Conservation (phyloP, 1,140 invertebrate species). For the Drosophila paulistorum region DNA sequence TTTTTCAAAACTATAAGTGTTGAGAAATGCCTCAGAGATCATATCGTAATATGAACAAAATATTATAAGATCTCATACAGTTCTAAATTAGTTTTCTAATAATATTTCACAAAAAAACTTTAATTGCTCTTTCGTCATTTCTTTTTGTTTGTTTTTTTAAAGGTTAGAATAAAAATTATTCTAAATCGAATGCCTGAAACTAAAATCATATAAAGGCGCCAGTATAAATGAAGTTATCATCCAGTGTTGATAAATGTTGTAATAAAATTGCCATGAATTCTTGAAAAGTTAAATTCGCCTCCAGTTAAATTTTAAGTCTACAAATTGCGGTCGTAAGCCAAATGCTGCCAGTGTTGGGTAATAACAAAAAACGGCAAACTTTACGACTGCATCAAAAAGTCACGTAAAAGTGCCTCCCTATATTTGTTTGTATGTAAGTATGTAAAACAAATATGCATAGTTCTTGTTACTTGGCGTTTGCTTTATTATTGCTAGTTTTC, state of each 20-base stretch:
- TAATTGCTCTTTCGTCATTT: too few species aligned
- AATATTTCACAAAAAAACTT: too few species aligned
- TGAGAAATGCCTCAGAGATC: neutral
- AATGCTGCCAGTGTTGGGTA: neutral
- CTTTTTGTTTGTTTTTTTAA: too few species aligned
- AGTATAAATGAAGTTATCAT: neutral
- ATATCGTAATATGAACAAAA: too few species aligned
- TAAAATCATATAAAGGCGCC: neutral
- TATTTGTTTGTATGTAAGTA: neutral
- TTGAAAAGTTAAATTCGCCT: neutral
- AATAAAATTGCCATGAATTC: neutral
- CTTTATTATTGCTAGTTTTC: constrained; percentile 45
- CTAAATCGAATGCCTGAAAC: neutral
- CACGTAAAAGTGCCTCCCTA: constrained; percentile 3
- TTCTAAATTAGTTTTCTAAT: too few species aligned
- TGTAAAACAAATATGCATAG: constrained; percentile 2
- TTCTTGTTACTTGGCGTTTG: constrained; percentile 21
- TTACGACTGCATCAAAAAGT: neutral
- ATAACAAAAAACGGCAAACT: constrained; percentile 10
- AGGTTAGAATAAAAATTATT: too few species aligned
- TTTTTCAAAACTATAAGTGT: neutral
- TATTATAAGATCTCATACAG: too few species aligned
- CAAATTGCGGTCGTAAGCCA: neutral
- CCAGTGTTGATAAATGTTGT: constrained; percentile 1
- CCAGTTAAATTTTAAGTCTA: neutral